phyloP scores from a whole-genome alignment of 2,113 vertebrate species.

The Caranx ignobilis region DNA sequence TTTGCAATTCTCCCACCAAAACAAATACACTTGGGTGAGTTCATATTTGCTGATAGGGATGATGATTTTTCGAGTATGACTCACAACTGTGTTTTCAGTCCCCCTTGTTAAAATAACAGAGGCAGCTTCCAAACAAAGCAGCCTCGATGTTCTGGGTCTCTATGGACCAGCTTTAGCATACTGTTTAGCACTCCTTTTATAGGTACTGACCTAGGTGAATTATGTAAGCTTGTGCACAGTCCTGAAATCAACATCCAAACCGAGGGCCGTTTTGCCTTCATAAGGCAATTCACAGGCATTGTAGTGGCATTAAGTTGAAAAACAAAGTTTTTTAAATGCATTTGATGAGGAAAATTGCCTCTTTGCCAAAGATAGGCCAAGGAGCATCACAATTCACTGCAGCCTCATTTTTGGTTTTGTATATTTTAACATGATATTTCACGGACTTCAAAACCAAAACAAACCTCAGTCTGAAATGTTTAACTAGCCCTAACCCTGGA shows the following conservation, averaged over 20 bases:
- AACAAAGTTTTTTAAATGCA: background rate
- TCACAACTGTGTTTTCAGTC: constrained; percentile 64
- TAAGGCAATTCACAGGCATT: constrained; percentile 58
- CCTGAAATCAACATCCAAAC: constrained; percentile 68
- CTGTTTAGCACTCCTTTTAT: constrained; percentile 80
- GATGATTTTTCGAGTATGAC: constrained; percentile 74
- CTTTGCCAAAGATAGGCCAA: background rate
- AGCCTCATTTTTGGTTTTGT: background rate
- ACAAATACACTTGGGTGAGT: constrained; percentile 47
- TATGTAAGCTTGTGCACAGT: constrained; percentile 66
- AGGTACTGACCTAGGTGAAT: constrained; percentile 77
- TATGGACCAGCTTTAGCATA: constrained; percentile 53
- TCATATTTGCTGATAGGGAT: constrained; percentile 61
- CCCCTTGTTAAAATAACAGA: constrained; percentile 74
- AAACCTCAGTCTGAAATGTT: background rate
- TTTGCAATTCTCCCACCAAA: constrained; percentile 34
- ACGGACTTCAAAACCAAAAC: constrained; percentile 6
- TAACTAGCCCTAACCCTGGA: background rate
- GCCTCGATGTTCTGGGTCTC: constrained; percentile 65
- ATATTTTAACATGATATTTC: background rate
- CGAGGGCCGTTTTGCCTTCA: constrained; percentile 62
- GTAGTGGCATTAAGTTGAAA: constrained; percentile 23
- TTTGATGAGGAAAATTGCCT: background rate
- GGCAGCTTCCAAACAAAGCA: constrained; percentile 79
- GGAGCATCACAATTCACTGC: background rate